Evolutionary conservation across 2,888 invertebrate genomes (phyloP).

Genomic region (Mesochorus sp.): DNA sequence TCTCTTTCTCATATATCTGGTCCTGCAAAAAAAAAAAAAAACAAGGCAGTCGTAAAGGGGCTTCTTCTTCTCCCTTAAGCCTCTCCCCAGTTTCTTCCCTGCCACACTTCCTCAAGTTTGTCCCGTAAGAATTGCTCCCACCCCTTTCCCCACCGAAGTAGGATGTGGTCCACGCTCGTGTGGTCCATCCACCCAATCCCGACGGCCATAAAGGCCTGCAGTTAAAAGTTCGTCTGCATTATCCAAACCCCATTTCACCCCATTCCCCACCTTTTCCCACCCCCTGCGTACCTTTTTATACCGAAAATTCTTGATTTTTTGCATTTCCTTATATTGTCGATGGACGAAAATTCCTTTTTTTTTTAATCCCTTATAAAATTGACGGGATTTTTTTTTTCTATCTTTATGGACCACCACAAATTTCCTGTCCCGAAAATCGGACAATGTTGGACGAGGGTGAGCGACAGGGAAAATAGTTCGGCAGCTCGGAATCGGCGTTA

Average conservation of each 20-base stretch:
- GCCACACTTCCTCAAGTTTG: constrained; percentile 29
- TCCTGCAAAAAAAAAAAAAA: constrained; percentile 50
- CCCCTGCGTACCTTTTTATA: too few relatives aligned
- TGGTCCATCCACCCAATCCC: not conserved
- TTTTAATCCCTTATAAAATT: too few relatives aligned
- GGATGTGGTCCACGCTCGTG: not conserved
- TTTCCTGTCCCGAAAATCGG: too few relatives aligned
- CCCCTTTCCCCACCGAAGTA: not conserved
- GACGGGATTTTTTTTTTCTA: too few relatives aligned
- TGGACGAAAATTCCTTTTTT: too few relatives aligned
- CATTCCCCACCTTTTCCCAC: not conserved
- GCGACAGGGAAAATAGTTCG: too few relatives aligned
- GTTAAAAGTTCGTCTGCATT: constrained; percentile 78
- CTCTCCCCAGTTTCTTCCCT: not conserved
- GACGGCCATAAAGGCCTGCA: constrained; percentile 77
- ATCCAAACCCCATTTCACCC: constrained; percentile 69
- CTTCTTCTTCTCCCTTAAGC: constrained; percentile 17
- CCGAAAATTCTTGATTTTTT: too few relatives aligned
- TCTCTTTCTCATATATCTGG: constrained; percentile 22
- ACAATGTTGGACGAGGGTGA: too few relatives aligned
- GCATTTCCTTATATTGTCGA: too few relatives aligned
- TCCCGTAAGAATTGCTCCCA: constrained; percentile 16
- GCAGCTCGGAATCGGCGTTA: too few relatives aligned
- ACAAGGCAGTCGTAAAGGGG: constrained; percentile 79
- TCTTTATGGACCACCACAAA: too few relatives aligned